Conservation (phyloP, 2,888 invertebrate species). For the Eurois occulta region DNA sequence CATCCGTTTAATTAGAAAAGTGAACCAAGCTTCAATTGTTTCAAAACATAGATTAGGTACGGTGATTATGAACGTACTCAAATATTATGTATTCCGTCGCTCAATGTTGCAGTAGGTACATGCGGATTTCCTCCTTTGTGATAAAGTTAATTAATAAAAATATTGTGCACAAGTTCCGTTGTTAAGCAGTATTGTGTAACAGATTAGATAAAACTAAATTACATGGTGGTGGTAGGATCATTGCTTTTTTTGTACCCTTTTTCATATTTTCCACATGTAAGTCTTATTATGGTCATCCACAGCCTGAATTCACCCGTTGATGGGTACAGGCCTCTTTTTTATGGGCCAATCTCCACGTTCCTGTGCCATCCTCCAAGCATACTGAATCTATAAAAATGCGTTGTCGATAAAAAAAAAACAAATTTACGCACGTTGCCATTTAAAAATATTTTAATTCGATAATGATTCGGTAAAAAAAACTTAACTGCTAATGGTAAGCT, state of each 20-base stretch:
- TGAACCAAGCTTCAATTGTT: conserved; percentile 20
- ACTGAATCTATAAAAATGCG: background rate
- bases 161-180: conserved; percentile 12
- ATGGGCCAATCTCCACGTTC: background rate
- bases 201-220: conserved; percentile 20
- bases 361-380: background rate
- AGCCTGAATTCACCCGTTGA: background rate
- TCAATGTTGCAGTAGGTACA: background rate
- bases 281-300: background rate
- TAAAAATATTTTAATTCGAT: background rate
- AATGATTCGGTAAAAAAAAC: background rate
- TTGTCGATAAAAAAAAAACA: background rate
- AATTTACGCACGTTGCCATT: background rate
- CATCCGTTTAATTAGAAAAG: conserved; percentile 29
- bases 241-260: background rate
- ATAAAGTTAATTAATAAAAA: conserved; percentile 25
- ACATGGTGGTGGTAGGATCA: background rate
- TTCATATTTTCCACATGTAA: no score
- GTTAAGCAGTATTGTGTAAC: conserved; percentile 23
- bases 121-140: conserved; percentile 25
- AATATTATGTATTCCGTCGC: background rate
- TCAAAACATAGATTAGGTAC: conserved; percentile 2
- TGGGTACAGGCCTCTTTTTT: background rate
- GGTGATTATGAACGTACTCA: background rate
- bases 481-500: background rate